These are phyloP conservation scores for Okamejei kenojei DNA, from an alignment of 2,797 vertebrate species.

Conservation along the genomic window DNA sequence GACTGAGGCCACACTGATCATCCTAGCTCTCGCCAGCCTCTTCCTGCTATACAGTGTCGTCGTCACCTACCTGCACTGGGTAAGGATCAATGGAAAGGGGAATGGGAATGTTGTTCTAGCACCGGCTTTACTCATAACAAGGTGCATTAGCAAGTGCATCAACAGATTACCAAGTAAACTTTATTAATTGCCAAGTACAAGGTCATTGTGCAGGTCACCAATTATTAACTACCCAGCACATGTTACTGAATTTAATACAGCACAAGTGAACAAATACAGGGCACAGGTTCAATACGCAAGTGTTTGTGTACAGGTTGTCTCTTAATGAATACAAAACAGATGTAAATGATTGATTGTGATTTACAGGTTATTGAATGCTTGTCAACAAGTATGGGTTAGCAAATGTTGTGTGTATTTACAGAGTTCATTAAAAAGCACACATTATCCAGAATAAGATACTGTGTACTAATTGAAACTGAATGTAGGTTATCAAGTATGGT, in stretches of 20 bases:
- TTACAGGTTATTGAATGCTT: not conserved
- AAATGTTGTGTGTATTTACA: not conserved
- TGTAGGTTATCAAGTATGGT: not conserved
- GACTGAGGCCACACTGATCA: not conserved
- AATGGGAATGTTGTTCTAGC: not conserved
- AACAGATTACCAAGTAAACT: not conserved
- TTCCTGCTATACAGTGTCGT: not conserved
- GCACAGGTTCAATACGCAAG: too few relatives aligned
- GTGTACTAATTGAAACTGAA: not conserved
- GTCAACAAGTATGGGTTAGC: not conserved
- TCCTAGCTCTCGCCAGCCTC: not conserved
- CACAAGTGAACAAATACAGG: not conserved
- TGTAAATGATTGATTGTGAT: not conserved
- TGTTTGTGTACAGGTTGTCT: not conserved
- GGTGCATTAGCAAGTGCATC: not conserved
- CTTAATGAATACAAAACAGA: not conserved
- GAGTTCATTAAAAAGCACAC: not conserved
- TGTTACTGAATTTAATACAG: not conserved
- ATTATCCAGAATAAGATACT: not conserved
- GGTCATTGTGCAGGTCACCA: not conserved
- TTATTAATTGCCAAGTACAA: too few relatives aligned
- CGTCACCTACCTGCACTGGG: constrained; percentile 13
- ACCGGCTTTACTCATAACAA: not conserved
- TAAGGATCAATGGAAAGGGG: not conserved
- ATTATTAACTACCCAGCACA: not conserved